Conservation (phyloP, 2,113 vertebrate genomes). For the Pheucticus melanocephalus region DNA sequence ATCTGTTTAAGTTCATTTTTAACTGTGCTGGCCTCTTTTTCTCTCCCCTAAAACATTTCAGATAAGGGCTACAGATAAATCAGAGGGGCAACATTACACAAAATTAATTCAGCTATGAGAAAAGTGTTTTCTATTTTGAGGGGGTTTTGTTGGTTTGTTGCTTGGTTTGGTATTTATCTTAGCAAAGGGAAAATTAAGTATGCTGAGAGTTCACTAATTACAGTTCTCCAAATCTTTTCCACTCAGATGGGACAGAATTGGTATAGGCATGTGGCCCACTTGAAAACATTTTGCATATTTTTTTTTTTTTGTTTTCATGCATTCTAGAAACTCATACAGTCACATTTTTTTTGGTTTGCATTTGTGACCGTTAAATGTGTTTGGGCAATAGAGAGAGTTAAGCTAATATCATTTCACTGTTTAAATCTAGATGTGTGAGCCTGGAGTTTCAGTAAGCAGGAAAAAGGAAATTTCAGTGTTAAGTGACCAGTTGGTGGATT, state of each 20-base stretch:
- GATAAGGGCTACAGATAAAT: background rate
- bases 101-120: background rate
- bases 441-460: background rate
- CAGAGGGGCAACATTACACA: background rate
- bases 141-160: background rate
- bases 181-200: background rate
- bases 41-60: background rate
- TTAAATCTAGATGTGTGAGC: background rate
- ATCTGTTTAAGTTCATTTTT: slow-evolving; percentile 45
- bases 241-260: background rate
- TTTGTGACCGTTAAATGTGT: background rate
- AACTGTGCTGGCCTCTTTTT: background rate
- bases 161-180: background rate
- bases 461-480: background rate
- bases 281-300: background rate
- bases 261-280: background rate
- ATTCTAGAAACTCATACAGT: background rate
- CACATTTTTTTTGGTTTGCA: background rate
- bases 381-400: background rate
- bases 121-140: background rate
- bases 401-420: background rate
- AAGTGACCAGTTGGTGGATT: background rate
- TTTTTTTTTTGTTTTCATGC: background rate
- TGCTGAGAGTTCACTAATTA: background rate
- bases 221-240: background rate